Evolutionary conservation across 2,888 invertebrate genomes (phyloP).

Genomic region (Odontocerum albicorne): DNA sequence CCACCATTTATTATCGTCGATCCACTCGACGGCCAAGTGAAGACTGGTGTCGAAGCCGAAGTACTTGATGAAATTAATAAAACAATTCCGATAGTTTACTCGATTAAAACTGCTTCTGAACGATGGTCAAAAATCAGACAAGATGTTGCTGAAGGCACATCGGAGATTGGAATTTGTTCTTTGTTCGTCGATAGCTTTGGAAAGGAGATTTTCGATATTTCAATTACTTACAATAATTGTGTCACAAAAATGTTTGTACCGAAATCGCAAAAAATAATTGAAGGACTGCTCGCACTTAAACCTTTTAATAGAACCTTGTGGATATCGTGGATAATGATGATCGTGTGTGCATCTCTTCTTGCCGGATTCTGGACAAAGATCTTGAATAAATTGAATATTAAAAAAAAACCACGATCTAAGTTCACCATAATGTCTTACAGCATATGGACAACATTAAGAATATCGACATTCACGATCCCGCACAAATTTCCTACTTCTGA

Average conservation of each 20-base stretch:
- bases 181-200: conserved; percentile 5
- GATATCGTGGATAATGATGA: background rate
- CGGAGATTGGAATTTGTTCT: conserved; percentile 15
- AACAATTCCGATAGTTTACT: conserved; percentile 8
- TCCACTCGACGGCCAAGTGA: background rate
- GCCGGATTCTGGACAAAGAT: background rate
- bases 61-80: conserved; percentile 13
- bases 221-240: conserved; percentile 1
- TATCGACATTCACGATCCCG: conserved; percentile 10
- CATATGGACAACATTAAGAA: conserved; percentile 10
- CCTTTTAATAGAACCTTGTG: background rate
- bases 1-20: conserved; percentile 14
- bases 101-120: background rate
- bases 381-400: background rate
- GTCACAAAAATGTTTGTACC: conserved; percentile 13
- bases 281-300: background rate
- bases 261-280: background rate
- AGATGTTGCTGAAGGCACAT: conserved; percentile 10
- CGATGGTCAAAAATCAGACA: conserved; percentile 9
- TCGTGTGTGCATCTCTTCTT: background rate
- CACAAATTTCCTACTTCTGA: conserved; percentile 4
- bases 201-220: background rate
- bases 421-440: conserved; percentile 1
- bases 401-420: background rate
- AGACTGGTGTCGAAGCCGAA: conserved; percentile 12